phyloP scores from a whole-genome alignment of 1,140 invertebrate species.

The Drosophila guanche region DNA sequence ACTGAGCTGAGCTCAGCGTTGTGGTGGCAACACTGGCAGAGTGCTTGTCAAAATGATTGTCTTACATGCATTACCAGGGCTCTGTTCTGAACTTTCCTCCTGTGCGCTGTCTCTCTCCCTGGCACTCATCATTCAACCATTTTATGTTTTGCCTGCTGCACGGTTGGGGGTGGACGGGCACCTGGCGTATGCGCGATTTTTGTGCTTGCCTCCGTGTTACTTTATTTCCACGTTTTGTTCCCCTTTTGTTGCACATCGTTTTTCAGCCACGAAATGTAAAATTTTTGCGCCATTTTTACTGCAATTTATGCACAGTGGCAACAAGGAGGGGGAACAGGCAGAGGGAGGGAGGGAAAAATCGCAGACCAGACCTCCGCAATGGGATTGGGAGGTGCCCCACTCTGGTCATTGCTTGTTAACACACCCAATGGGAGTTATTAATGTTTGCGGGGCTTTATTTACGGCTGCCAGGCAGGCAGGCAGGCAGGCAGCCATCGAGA shows the following conservation, averaged over 20 bases:
- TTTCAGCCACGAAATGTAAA: slow-evolving; percentile 71
- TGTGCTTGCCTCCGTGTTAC: slow-evolving; percentile 50
- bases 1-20: background rate
- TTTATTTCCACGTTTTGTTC: slow-evolving; percentile 33
- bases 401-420: slow-evolving; percentile 81
- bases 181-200: slow-evolving; percentile 79
- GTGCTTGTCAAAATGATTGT: slow-evolving; percentile 79
- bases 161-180: slow-evolving; percentile 22
- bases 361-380: slow-evolving; percentile 27
- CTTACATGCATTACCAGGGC: slow-evolving; percentile 72
- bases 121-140: slow-evolving; percentile 38
- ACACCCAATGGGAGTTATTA: slow-evolving; percentile 81
- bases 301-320: slow-evolving; percentile 73
- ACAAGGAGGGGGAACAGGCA: background rate
- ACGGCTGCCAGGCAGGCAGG: slow-evolving; percentile 62
- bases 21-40: slow-evolving; percentile 19
- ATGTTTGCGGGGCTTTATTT: slow-evolving; percentile 79
- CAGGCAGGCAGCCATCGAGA: slow-evolving; percentile 24
- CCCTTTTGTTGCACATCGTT: slow-evolving; percentile 73
- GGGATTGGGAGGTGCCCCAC: slow-evolving; percentile 32
- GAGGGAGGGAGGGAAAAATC: slow-evolving; percentile 37
- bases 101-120: background rate
- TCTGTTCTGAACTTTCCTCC: slow-evolving; percentile 26
- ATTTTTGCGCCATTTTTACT: slow-evolving; percentile 73
- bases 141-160: slow-evolving; percentile 21